Base-by-base conservation (phyloP, 2,888 invertebrate species). In the Stenotaenia linearis region DNA sequence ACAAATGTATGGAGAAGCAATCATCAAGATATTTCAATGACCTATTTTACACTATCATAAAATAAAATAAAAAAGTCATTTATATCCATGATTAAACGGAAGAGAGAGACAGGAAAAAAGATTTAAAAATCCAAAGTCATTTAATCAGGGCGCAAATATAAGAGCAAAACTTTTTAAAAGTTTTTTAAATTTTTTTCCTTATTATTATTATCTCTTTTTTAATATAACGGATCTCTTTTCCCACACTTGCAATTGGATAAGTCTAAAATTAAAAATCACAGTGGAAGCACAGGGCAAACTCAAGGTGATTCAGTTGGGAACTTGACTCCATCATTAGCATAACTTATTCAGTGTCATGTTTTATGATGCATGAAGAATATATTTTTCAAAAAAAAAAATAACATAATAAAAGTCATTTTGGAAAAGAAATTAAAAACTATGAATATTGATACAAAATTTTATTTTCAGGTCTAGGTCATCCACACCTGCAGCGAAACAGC, bases 171-270 rank as follows among this genome's bases (percentile, higher is more conserved):
- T 25, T 28, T 69, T n/a, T n/a, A n/a, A n/a, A n/a, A n/a, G n/a
- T n/a, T 45, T 56, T 21, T 3, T 15, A 40, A 37, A 40, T 15
- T 40, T n/a, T 50, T 50, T 50, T 18, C 7, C 15, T 50, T 50
- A 50, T 50, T 50, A 28, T 69, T 69, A 28, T 25, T 28, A 2
- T 12, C 25, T n/a, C 10, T 69, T 69, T 69, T 69, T 69, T 6
- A 69, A 69, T 69, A 69, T 69, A 69, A 69, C 69, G 69, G 69
- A 69, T 69, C 69, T 23, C 69, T 69, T 69, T 50, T 69, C 69
- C 69, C 69, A 69, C 69, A 69, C 69, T 28, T 69, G 28, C 23
- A 69, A 28, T 69, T 69, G 28, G 28, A 50, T 50, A 50, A 50
- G 21, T 18, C 18, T 12, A 69, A 69, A 69, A 69, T 69, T 69